Conservation (phyloP, 2,888 invertebrate species). For the Galerucella nymphaeae region DNA sequence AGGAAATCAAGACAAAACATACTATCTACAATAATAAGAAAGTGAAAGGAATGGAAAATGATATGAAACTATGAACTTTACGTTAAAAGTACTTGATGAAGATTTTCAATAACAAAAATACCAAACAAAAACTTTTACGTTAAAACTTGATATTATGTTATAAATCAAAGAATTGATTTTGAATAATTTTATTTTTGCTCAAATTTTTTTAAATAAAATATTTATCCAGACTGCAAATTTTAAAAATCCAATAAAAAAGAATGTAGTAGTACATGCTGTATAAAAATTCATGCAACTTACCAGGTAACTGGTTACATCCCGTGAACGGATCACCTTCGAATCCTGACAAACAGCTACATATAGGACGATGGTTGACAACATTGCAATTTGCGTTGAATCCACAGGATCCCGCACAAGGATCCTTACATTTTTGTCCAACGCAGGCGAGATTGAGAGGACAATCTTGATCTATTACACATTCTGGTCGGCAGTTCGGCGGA, state of each 20-base stretch:
- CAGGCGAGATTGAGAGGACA: slow-evolving; percentile 81
- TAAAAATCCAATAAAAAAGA: background rate
- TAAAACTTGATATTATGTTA: too few species aligned
- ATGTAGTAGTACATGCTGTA: background rate
- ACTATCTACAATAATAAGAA: background rate
- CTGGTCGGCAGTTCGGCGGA: slow-evolving; percentile 82
- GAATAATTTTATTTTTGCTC: too few species aligned
- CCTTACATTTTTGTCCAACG: slow-evolving; percentile 76
- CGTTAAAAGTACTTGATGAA: too few species aligned
- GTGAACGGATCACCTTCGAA: slow-evolving; percentile 84
- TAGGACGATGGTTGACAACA: slow-evolving; percentile 80
- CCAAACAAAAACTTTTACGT: too few species aligned
- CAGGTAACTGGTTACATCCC: slow-evolving; percentile 72
- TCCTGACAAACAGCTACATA: slow-evolving; percentile 79
- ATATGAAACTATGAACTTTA: too few species aligned
- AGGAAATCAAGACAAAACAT: background rate
- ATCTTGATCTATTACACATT: slow-evolving; percentile 82
- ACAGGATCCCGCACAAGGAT: slow-evolving; percentile 82
- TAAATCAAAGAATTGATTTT: too few species aligned
- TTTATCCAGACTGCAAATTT: background rate
- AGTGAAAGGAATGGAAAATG: background rate
- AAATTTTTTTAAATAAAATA: too few species aligned
- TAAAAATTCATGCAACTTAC: slow-evolving; percentile 55
- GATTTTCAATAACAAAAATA: too few species aligned
- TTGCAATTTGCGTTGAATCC: slow-evolving; percentile 81